Conservation (phyloP, 2,113 vertebrate genomes). For the Hipposideros armiger region DNA sequence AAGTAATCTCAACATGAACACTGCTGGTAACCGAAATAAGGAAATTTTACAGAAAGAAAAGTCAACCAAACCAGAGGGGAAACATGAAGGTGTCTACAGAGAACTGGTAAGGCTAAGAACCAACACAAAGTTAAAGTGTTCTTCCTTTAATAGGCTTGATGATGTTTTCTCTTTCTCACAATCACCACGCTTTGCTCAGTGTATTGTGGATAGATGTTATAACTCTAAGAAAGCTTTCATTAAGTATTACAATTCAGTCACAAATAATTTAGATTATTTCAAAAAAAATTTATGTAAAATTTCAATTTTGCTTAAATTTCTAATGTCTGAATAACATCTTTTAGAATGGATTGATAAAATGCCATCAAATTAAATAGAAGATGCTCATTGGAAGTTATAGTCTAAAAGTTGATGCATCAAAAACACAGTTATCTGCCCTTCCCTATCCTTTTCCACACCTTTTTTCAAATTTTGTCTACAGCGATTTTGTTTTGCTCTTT, state of each 20-base stretch:
- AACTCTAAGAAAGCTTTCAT: background rate
- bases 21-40: constrained; percentile 90
- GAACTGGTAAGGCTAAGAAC: constrained; percentile 92
- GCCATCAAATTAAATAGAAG: constrained; percentile 7
- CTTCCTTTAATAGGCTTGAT: background rate
- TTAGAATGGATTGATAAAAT: constrained; percentile 28
- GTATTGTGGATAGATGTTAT: background rate
- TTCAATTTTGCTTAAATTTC: constrained; percentile 1
- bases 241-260: background rate
- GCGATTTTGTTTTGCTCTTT: constrained; percentile 7
- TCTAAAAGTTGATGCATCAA: background rate
- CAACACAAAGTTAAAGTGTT: background rate
- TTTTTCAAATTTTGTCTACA: constrained; percentile 35
- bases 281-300: constrained; percentile 25
- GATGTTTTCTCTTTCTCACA: background rate
- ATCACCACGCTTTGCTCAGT: background rate
- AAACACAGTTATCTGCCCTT: background rate
- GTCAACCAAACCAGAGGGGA: constrained; percentile 90
- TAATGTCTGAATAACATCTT: background rate
- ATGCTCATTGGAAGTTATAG: background rate
- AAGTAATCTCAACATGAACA: constrained; percentile 91
- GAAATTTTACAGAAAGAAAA: constrained; percentile 94
- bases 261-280: constrained; percentile 41
- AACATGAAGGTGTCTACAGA: constrained; percentile 95
- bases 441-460: background rate